Conservation (phyloP, 2,797 vertebrate species). For the Sphaeramia orbicularis region DNA sequence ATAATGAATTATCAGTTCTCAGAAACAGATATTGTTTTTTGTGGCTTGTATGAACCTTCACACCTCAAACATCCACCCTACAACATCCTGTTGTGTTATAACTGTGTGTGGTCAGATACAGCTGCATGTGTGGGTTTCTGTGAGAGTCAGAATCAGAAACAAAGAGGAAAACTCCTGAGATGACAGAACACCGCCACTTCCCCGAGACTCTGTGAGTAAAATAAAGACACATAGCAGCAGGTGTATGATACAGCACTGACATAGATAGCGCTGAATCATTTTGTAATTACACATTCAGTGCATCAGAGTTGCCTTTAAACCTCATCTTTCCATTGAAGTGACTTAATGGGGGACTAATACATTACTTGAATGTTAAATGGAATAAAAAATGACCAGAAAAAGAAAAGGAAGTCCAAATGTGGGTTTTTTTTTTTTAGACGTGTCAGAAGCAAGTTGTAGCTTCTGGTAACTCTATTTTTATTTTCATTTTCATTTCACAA, state of each 20-base stretch:
- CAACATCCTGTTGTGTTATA: slow-evolving; percentile 81
- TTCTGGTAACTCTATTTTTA: neutral
- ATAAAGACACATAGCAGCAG: slow-evolving; percentile 52
- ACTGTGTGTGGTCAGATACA: slow-evolving; percentile 75
- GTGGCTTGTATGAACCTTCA: slow-evolving; percentile 64
- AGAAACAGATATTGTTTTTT: slow-evolving; percentile 68
- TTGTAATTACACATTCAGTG: slow-evolving; percentile 19
- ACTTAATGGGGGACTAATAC: neutral
- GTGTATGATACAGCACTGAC: slow-evolving; percentile 49
- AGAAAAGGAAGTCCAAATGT: neutral
- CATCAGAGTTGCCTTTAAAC: slow-evolving; percentile 28
- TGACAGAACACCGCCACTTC: slow-evolving; percentile 63
- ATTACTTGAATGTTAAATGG: slow-evolving; percentile 2
- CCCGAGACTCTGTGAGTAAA: slow-evolving; percentile 60
- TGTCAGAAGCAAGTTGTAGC: neutral
- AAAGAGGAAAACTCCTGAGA: slow-evolving; percentile 68
- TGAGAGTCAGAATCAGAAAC: slow-evolving; percentile 60
- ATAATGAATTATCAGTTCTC: slow-evolving; percentile 57
- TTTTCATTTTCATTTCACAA: slow-evolving; percentile 5
- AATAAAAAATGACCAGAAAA: slow-evolving; percentile 8
- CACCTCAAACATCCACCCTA: slow-evolving; percentile 74
- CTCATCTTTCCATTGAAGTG: slow-evolving; percentile 4
- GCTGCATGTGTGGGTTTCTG: slow-evolving; percentile 48
- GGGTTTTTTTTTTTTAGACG: neutral
- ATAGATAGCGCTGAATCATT: slow-evolving; percentile 59